A percentile compares a stretch with the other conserved stretches of the same genome.
Evolutionary conservation across 1,140 invertebrate genomes (phyloP).

Genomic region (Formica exsecta): DNA sequence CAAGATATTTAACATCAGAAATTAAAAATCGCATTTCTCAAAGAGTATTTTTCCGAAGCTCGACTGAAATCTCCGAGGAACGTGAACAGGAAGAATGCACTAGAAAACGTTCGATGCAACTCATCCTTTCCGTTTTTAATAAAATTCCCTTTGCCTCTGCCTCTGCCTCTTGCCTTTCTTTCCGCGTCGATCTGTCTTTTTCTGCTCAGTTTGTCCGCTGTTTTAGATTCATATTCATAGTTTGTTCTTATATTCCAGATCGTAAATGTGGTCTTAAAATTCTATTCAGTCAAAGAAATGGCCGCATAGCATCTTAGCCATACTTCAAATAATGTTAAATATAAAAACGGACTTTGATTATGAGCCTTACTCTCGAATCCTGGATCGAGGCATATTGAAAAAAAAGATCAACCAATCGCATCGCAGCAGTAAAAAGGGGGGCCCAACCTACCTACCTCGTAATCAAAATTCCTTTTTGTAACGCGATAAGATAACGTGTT

Average conservation of each 20-base stretch:
- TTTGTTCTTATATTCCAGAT: too few relatives aligned
- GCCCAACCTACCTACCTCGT: conserved; percentile 56
- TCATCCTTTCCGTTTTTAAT: conserved; percentile 73
- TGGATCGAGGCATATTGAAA: neutral
- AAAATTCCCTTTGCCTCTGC: conserved; percentile 56
- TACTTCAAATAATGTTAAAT: too few relatives aligned
- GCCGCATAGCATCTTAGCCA: too few relatives aligned
- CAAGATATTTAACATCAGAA: neutral
- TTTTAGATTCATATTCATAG: conserved; percentile 18
- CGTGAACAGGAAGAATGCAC: conserved; percentile 54
- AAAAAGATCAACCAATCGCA: conserved; percentile 33
- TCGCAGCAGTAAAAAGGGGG: conserved; percentile 39
- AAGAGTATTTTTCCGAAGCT: neutral
- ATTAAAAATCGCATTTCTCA: conserved; percentile 1
- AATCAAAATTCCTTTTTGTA: conserved; percentile 73
- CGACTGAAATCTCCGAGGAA: conserved; percentile 41
- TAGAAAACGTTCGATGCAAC: conserved; percentile 62
- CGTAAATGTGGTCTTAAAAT: too few relatives aligned
- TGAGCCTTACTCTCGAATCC: neutral
- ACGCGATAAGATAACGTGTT: conserved; percentile 72
- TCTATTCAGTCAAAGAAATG: neutral
- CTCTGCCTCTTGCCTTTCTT: neutral
- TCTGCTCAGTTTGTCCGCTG: conserved; percentile 7
- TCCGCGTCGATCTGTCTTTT: neutral
- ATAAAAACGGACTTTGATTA: too few relatives aligned